Evolutionary conservation across 2,113 vertebrate species (phyloP), one percentile per base, ranked within the genome.

Genomic region (Pseudorasbora parva): DNA sequence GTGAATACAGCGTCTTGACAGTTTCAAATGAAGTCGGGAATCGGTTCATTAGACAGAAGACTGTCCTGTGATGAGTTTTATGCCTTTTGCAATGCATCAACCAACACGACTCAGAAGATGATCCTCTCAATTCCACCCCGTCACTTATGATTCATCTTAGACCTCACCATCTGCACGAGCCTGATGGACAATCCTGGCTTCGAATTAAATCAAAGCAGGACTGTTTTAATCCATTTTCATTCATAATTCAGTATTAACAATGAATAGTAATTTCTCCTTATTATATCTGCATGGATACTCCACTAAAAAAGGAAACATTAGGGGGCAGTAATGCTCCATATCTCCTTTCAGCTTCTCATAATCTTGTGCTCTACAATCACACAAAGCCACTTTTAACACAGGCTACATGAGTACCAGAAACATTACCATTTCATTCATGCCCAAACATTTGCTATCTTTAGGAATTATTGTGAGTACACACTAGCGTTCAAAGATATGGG

Each of bases 301-400:
- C 43, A 75, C 1, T 19, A 23, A 12, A 45, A 77, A 59, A 41
- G 1, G 23, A 81, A 43, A 90, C 93, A 92, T 86, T 82, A 94
- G 94, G 88, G 90, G 51, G 91, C 93, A 93, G 88, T 92, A 83
- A 92, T 88, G 49, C 88, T 88, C 81, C 64, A 82, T 74, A 9
- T 51, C 47, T 74, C 8, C 8, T 21, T 27, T 73, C 43, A 68
- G 30, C 37, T 47, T 72, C 41, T 72, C 21, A 4, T 9, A 7
- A 1, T 73, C n/a, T 49, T 1, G 6, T 25, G 41, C 41, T 15
- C 41, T n/a, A 72, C 69, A 47, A 47, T 15, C 37, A 25, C 41
- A 72, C 69, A 72, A 12, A 25, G 41, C 19, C 41, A n/a, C 64
- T 33, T 21, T 68, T 5, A 15, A 64, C 27, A 64, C 60, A 33